Conservation (phyloP, 2,888 invertebrate genomes). For the Eremobia ochroleuca region DNA sequence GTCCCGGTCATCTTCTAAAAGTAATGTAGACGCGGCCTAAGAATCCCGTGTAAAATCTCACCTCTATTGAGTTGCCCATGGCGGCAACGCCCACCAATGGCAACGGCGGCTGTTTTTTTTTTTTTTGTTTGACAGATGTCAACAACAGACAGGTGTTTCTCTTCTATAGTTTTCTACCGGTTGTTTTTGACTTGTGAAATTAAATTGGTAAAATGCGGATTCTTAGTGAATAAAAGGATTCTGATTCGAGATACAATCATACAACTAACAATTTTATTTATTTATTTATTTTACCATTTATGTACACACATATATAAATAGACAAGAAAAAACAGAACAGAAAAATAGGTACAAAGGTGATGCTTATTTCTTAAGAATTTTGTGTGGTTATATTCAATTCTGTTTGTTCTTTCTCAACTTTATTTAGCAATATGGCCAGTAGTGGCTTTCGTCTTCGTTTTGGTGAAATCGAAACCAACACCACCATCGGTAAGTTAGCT, state of each 20-base stretch:
- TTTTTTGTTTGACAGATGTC: conserved; percentile 25
- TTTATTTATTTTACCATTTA: too few relatives aligned
- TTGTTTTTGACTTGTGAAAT: conserved; percentile 18
- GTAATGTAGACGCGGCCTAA: background rate
- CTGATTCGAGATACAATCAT: background rate
- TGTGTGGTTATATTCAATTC: background rate
- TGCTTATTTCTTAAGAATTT: too few relatives aligned
- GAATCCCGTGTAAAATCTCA: background rate
- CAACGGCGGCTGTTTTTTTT: background rate
- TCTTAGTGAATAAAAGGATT: background rate
- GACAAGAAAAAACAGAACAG: too few relatives aligned
- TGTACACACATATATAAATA: too few relatives aligned
- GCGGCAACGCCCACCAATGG: background rate
- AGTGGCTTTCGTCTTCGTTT: conserved; percentile 62
- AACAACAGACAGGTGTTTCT: conserved; percentile 37
- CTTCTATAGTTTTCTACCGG: conserved; percentile 18
- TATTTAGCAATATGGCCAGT: conserved; percentile 48
- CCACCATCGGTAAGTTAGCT: conserved; percentile 37
- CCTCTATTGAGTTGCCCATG: conserved; percentile 1
- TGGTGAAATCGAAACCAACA: conserved; percentile 29
- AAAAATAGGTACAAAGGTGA: too few relatives aligned
- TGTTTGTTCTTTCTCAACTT: background rate
- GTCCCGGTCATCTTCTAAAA: background rate
- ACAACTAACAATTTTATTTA: background rate
- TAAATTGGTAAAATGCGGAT: background rate